phyloP scores from a whole-genome alignment of 2,888 invertebrate genomes.

The Desoria tigrina region DNA sequence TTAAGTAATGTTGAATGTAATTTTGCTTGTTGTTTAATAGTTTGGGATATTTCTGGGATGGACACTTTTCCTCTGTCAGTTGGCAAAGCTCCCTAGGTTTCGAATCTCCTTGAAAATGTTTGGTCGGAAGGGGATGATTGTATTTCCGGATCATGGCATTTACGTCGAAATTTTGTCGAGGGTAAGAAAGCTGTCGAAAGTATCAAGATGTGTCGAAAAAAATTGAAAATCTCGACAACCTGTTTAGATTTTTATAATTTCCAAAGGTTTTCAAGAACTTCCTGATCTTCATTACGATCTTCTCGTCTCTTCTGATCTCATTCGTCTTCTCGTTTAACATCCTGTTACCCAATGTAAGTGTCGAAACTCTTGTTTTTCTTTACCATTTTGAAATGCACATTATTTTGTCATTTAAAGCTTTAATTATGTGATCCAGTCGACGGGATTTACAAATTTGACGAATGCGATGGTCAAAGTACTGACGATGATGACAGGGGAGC shows the following conservation, averaged over 20 bases:
- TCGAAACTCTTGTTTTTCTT: too few relatives aligned
- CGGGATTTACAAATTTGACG: conserved; percentile 35
- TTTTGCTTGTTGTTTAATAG: conserved; percentile 20
- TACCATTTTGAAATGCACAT: conserved; percentile 3
- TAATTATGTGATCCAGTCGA: conserved; percentile 18
- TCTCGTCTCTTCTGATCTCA: conserved; percentile 39
- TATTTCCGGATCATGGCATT: conserved; percentile 41
- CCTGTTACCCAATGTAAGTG: conserved; percentile 41
- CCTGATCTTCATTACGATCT: conserved; percentile 43
- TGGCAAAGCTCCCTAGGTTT: conserved; percentile 40
- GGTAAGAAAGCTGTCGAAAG: conserved; percentile 1
- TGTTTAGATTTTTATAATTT: background rate
- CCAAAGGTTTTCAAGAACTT: conserved; percentile 41
- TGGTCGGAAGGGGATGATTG: conserved; percentile 17
- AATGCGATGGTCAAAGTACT: conserved; percentile 36
- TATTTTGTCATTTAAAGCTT: conserved; percentile 8
- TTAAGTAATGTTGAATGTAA: conserved; percentile 4
- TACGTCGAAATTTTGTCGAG: conserved; percentile 40
- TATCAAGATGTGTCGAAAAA: background rate
- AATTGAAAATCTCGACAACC: too few relatives aligned
- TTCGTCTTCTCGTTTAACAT: conserved; percentile 45
- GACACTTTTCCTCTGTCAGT: conserved; percentile 40
- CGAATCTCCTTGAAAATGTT: conserved; percentile 17
- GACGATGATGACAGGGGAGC: conserved; percentile 43
- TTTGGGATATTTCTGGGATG: conserved; percentile 45